A percentile compares a stretch with the other conserved stretches of the same genome.
phyloP scores from a whole-genome alignment of 2,113 vertebrate species.

The Paramormyrops kingsleyae region DNA sequence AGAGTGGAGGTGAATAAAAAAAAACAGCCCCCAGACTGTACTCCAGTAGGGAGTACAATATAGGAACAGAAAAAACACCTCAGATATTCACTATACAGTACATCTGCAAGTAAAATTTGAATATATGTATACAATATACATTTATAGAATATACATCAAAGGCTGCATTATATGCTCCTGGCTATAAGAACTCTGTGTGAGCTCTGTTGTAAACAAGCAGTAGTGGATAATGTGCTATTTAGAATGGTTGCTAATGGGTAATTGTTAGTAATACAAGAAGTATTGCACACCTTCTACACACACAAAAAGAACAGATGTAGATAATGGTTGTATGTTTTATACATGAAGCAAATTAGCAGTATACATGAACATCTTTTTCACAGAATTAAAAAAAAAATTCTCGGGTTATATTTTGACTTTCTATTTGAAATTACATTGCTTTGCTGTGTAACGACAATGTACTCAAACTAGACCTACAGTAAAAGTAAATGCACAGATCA shows the following conservation, averaged over 20 bases:
- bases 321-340: background rate
- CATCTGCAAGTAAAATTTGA: background rate
- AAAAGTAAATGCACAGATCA: background rate
- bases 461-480: background rate
- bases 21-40: too few relatives aligned
- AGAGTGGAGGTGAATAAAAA: too few relatives aligned
- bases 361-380: background rate
- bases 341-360: background rate
- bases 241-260: background rate
- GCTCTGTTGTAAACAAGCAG: background rate
- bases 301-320: background rate
- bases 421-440: background rate
- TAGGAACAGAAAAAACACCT: too few relatives aligned
- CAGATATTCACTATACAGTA: background rate
- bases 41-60: too few relatives aligned
- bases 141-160: background rate
- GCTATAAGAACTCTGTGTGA: background rate
- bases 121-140: background rate
- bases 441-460: background rate
- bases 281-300: background rate
- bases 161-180: background rate
- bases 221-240: background rate
- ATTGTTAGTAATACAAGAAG: background rate
- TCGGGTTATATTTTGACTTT: background rate
- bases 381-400: background rate